These are phyloP conservation scores for Danio jaintianensis DNA, from an alignment of 2,797 vertebrate genomes.

Conservation along the genomic window DNA sequence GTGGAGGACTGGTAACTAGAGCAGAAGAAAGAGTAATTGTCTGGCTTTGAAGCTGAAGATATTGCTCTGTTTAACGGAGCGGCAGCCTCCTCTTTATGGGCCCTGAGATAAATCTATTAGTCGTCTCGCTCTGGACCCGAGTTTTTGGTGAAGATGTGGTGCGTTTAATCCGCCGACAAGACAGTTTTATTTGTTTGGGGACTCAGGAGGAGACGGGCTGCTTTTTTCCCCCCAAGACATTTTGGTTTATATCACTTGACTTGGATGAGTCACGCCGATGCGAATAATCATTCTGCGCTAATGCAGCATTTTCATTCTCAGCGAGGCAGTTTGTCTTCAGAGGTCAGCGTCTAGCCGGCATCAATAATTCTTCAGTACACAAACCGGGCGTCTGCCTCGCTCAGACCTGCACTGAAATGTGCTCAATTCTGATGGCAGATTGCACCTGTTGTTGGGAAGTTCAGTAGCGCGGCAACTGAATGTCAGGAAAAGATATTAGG, in stretches of 20 bases:
- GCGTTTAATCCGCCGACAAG: slow-evolving; percentile 72
- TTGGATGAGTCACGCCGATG: slow-evolving; percentile 73
- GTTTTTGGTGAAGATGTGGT: slow-evolving; percentile 57
- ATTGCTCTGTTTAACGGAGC: slow-evolving; percentile 49
- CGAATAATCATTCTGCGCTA: slow-evolving; percentile 29
- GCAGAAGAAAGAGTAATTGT: slow-evolving; percentile 35
- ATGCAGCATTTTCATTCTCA: slow-evolving; percentile 36
- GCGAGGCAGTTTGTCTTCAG: slow-evolving; percentile 48
- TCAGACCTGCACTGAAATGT: slow-evolving; percentile 9
- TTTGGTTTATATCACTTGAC: slow-evolving; percentile 71
- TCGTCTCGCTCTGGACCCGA: slow-evolving; percentile 57
- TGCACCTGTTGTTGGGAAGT: slow-evolving; percentile 50
- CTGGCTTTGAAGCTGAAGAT: slow-evolving; percentile 44
- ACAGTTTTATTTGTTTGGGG: slow-evolving; percentile 73
- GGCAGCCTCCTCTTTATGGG: slow-evolving; percentile 47
- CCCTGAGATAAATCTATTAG: slow-evolving; percentile 72
- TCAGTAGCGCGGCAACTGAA: not conserved
- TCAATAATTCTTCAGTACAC: slow-evolving; percentile 49
- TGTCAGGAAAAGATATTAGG: slow-evolving; percentile 37
- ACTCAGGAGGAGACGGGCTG: slow-evolving; percentile 49
- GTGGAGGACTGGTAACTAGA: slow-evolving; percentile 27
- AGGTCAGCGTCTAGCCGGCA: slow-evolving; percentile 38
- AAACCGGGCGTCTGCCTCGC: slow-evolving; percentile 5
- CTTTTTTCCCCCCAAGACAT: slow-evolving; percentile 68
- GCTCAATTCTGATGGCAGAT: slow-evolving; percentile 26